phyloP scores from a whole-genome alignment of 2,797 vertebrate genomes.

The Gymnoscopelus braueri region DNA sequence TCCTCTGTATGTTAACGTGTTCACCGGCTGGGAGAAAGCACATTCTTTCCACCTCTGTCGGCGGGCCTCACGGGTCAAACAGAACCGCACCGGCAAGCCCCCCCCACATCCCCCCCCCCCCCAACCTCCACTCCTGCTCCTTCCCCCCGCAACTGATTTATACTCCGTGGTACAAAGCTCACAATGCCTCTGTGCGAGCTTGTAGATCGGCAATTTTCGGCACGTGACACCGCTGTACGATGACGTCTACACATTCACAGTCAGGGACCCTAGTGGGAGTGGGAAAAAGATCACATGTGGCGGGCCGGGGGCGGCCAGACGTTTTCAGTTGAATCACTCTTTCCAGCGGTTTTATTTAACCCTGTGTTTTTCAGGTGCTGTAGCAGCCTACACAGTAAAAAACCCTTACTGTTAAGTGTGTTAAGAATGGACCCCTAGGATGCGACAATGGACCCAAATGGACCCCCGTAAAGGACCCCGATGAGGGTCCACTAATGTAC shows the following conservation, averaged over 20 bases:
- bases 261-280: slow-evolving; percentile 13
- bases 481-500: no score
- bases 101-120: slow-evolving; percentile 53
- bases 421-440: no score
- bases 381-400: no score
- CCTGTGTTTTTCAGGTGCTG: slow-evolving; percentile 63
- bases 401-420: no score
- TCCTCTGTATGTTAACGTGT: slow-evolving; percentile 74
- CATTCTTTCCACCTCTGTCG: slow-evolving; percentile 83
- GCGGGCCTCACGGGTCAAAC: slow-evolving; percentile 76
- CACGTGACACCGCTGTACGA: no score
- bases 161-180: slow-evolving; percentile 23
- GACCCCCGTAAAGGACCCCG: no score
- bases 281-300: slow-evolving; percentile 44
- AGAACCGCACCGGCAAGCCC: slow-evolving; percentile 56
- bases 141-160: slow-evolving; percentile 7
- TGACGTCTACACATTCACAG: no score
- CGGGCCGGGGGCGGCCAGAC: slow-evolving; percentile 19
- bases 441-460: no score
- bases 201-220: not conserved
- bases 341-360: slow-evolving; percentile 57
- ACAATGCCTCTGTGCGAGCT: not conserved
- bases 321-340: slow-evolving; percentile 72
- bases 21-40: slow-evolving; percentile 78
- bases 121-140: slow-evolving; percentile 9